Evolutionary conservation across 2,888 invertebrate genomes (phyloP).

Genomic region (Apodemia duryi): DNA sequence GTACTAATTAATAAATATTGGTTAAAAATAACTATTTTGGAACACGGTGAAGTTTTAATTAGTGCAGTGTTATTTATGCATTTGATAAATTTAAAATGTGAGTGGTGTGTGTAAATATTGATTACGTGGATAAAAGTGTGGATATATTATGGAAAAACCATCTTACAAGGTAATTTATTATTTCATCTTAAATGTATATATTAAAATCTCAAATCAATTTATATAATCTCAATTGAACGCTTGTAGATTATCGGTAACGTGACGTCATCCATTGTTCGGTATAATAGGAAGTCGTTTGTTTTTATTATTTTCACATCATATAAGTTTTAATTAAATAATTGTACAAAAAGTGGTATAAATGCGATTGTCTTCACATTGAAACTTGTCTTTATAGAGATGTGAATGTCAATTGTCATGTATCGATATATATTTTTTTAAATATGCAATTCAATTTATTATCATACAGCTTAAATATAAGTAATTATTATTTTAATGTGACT

Average conservation of each 20-base stretch:
- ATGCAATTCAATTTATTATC: too few species aligned
- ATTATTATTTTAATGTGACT: too few species aligned
- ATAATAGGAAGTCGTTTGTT: conserved; percentile 22
- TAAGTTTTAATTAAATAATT: conserved; percentile 26
- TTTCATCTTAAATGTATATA: conserved; percentile 9
- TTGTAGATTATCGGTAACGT: conserved; percentile 26
- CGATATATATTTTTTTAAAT: conserved; percentile 42
- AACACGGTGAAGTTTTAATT: conserved; percentile 41
- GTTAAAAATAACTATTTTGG: conserved; percentile 29
- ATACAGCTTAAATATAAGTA: too few species aligned
- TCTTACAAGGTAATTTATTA: conserved; percentile 55
- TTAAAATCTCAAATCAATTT: conserved; percentile 8
- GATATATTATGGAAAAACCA: conserved; percentile 68
- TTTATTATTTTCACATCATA: conserved; percentile 17
- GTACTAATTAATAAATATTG: conserved; percentile 7
- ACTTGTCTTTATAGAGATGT: conserved; percentile 44
- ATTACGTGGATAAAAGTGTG: conserved; percentile 36
- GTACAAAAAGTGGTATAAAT: not conserved
- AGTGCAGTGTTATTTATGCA: conserved; percentile 39
- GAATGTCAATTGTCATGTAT: conserved; percentile 26
- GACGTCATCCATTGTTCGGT: conserved; percentile 59
- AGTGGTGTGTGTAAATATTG: conserved; percentile 22
- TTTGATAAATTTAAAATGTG: conserved; percentile 34
- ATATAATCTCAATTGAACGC: conserved; percentile 6
- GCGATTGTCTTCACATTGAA: not conserved